These are phyloP conservation scores for Pherbina coryleti DNA, from an alignment of 2,888 invertebrate genomes.

Conservation along the genomic window DNA sequence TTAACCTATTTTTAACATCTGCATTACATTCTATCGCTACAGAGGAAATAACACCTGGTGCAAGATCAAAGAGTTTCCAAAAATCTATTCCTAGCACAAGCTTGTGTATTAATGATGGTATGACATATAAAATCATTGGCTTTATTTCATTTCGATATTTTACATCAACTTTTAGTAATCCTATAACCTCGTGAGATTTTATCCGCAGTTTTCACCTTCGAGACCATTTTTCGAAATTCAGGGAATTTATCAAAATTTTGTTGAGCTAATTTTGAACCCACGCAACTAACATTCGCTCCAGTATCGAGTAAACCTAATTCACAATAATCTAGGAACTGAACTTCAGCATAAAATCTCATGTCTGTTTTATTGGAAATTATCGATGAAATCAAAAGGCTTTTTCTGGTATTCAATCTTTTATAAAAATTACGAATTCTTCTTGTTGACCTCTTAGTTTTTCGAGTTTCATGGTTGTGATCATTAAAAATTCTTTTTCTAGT, in stretches of 20 bases:
- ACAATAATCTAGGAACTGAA: no score
- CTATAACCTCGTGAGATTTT: neutral
- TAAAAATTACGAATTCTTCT: neutral
- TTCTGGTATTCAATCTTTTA: neutral
- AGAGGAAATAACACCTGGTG: slow-evolving; percentile 28
- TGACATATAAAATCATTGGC: slow-evolving; percentile 21
- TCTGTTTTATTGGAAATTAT: neutral
- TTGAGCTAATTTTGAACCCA: slow-evolving; percentile 3
- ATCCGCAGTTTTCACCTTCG: slow-evolving; percentile 10
- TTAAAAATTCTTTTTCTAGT: neutral
- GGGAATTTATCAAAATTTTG: slow-evolving; percentile 10
- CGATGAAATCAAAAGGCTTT: neutral
- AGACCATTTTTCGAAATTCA: neutral
- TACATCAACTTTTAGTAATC: neutral
- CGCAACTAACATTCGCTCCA: no score
- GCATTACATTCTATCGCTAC: neutral
- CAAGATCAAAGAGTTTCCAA: slow-evolving; percentile 39
- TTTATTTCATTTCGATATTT: slow-evolving; percentile 5
- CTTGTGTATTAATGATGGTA: slow-evolving; percentile 32
- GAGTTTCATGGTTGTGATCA: neutral
- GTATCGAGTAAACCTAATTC: neutral
- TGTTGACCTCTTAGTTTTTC: neutral
- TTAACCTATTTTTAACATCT: neutral
- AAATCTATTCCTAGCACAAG: slow-evolving; percentile 38
- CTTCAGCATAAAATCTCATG: no score